A percentile compares a stretch with the other conserved stretches of the same genome.
Evolutionary conservation across 2,797 vertebrate genomes (phyloP).

Genomic region (Urosaurus nigricauda): DNA sequence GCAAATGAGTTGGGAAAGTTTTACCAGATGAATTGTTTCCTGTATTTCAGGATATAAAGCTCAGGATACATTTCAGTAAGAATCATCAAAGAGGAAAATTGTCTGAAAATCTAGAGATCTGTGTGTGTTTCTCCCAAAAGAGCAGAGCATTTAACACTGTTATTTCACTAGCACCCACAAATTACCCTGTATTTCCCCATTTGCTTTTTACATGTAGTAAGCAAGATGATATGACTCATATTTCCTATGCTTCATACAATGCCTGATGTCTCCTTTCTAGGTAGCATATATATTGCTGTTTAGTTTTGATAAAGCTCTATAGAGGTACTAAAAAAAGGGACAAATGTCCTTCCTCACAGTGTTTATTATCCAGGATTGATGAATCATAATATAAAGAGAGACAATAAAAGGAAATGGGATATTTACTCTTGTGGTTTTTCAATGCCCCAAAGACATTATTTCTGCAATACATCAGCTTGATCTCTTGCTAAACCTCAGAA

Average conservation of each 20-base stretch:
- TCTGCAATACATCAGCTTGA: constrained; percentile 11
- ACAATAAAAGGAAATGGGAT: constrained; percentile 15
- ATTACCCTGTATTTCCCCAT: not conserved
- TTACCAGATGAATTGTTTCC: not conserved
- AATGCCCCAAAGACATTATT: not conserved
- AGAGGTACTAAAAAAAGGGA: constrained; percentile 1
- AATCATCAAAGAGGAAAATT: not conserved
- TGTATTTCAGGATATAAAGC: not conserved
- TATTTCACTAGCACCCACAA: not conserved
- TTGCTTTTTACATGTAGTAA: not conserved
- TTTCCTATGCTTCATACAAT: not conserved
- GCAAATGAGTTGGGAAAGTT: not conserved
- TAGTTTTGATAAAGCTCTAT: constrained; percentile 20
- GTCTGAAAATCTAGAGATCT: not conserved
- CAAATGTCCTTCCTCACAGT: constrained; percentile 19
- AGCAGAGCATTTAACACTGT: rapidly evolving
- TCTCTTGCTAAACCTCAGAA: not conserved
- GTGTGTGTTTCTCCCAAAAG: constrained; percentile 14
- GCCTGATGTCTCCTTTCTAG: not conserved
- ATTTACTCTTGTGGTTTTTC: not conserved
- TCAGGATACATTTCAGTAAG: not conserved
- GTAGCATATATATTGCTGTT: constrained; percentile 15
- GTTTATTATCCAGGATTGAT: constrained; percentile 17
- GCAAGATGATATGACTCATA: constrained; percentile 11
- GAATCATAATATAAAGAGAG: not conserved